A percentile compares a stretch with the other conserved stretches of the same genome.
Conservation (phyloP, 2,113 vertebrate genomes). For the Corythaixoides concolor region DNA sequence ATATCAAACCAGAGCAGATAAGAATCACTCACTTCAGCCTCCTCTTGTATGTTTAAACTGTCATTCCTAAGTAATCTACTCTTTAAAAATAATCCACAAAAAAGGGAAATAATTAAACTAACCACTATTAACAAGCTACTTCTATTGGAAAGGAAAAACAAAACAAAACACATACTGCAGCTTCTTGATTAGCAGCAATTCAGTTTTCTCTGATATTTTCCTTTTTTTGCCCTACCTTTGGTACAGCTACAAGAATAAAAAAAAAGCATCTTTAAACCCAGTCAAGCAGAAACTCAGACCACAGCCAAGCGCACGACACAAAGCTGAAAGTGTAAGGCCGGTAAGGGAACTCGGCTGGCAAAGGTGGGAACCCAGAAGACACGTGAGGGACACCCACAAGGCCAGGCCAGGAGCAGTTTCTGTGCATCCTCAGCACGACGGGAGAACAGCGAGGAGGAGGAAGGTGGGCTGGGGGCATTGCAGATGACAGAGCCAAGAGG, state of each 20-base stretch:
- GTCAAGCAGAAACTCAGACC: neutral
- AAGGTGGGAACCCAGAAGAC: neutral
- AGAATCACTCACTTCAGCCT: neutral
- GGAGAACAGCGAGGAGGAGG: neutral
- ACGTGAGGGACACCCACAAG: too few species aligned
- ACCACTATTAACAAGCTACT: neutral
- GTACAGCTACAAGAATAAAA: neutral
- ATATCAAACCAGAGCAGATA: neutral
- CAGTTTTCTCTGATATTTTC: neutral
- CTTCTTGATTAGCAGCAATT: neutral
- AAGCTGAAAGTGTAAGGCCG: neutral
- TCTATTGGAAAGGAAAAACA: neutral
- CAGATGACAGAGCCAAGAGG: neutral
- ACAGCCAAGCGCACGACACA: rapidly evolving
- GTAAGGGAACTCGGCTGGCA: neutral
- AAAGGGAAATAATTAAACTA: neutral
- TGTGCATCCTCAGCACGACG: rapidly evolving
- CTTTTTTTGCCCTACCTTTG: neutral
- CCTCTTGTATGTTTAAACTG: neutral
- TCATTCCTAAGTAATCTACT: neutral
- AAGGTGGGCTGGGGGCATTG: neutral
- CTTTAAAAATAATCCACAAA: neutral
- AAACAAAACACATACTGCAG: neutral
- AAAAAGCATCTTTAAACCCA: neutral
- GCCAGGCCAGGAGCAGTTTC: neutral